These are phyloP conservation scores for Tenthredo scrophulariae DNA, from an alignment of 2,888 invertebrate species.

Conservation along the genomic window DNA sequence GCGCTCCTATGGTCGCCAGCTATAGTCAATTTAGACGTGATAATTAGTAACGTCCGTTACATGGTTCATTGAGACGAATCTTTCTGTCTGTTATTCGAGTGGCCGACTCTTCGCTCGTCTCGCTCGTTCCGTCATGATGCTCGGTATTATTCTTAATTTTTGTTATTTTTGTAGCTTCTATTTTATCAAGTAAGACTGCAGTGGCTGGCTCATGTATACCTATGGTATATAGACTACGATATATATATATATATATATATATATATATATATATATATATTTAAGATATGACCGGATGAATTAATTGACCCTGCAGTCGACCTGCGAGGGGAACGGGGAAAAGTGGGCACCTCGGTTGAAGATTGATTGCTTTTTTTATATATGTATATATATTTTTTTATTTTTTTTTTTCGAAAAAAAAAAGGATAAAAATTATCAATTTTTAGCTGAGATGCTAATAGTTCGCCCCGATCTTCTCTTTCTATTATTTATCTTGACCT, in stretches of 20 bases:
- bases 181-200: background rate
- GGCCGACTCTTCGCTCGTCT: background rate
- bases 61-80: slow-evolving; percentile 34
- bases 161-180: slow-evolving; percentile 4
- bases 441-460: background rate
- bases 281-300: background rate
- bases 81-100: background rate
- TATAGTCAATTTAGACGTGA: slow-evolving; percentile 47
- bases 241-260: background rate
- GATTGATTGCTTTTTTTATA: slow-evolving; percentile 32
- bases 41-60: slow-evolving; percentile 50
- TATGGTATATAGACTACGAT: background rate
- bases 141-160: slow-evolving; percentile 22
- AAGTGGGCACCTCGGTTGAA: too few relatives aligned
- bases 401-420: background rate
- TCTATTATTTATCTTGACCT: slow-evolving; percentile 43
- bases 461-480: background rate
- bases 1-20: background rate
- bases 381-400: too few relatives aligned
- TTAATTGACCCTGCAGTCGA: slow-evolving; percentile 22
- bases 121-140: background rate
- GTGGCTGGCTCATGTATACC: background rate
- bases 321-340: background rate
- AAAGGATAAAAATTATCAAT: background rate
- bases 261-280: background rate